Base-by-base conservation (phyloP, 2,888 invertebrate genomes). In the Tricholauxania praeusta region DNA sequence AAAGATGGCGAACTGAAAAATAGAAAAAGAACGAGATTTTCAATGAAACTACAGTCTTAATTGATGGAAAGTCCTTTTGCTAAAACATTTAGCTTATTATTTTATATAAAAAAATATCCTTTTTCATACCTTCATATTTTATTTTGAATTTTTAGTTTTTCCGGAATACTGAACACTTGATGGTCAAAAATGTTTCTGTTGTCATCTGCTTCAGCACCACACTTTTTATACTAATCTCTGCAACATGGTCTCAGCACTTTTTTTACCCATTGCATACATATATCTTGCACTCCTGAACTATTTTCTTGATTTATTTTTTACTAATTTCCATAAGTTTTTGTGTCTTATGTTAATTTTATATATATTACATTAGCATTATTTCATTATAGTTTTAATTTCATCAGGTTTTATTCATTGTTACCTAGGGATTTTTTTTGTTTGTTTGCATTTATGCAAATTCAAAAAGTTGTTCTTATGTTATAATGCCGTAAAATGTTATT, bases 111-210 rank as follows among this genome's bases (percentile, higher is more conserved):
- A 32, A 39, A 39, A 39, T 39, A 39, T 39, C 39, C 39, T 39
- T 39, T 39, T 10, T 19, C 72, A 57, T 64, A 86, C 86, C 85
- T 86, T 86, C 86, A 86, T 86, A 81, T 84, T 85, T 80, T 76
- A 77, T 76, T 65, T 68, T 63, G 48, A 75, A 10, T 65, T 59
- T 53, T 48, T 73, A 65, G 28, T 55, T 65, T 65, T 51, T 71
- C 77, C 81, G 78, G 72, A 62, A 71, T 81, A 79, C 80, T 80
- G 72, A 59, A 79, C 79, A 73, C 71, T 75, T 78, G 79, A 79
- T 84, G 82, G 83, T 76, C 83, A 81, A 79, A 82, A 83, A 81
- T 80, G 82, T 81, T 80, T 84, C 86, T 86, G 83, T 83, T 84
- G 83, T 76, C 78, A 79, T 77, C 76, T 79, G 78, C 74, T 72